Conservation (phyloP, 2,888 invertebrate species). For the Malthinus flaveolus region DNA sequence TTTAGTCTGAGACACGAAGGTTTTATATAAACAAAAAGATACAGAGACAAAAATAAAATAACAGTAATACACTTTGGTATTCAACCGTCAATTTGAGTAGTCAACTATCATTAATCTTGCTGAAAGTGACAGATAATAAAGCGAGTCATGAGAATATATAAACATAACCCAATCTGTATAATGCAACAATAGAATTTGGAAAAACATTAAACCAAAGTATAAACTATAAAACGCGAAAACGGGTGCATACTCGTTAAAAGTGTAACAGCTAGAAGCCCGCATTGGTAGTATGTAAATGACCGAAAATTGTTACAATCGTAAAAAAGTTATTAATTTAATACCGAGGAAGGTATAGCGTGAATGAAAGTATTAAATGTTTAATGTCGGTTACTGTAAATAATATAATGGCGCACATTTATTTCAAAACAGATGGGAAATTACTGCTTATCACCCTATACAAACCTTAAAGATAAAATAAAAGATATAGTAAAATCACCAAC, state of each 20-base stretch:
- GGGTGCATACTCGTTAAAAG: conserved; percentile 46
- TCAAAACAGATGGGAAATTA: conserved; percentile 38
- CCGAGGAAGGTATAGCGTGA: conserved; percentile 30
- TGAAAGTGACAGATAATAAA: conserved; percentile 50
- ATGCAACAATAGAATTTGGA: conserved; percentile 48
- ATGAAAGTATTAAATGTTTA: conserved; percentile 34
- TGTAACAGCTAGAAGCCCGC: conserved; percentile 44
- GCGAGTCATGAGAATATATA: conserved; percentile 47
- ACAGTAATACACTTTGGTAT: conserved; percentile 41
- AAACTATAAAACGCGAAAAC: conserved; percentile 48
- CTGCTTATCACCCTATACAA: conserved; percentile 43
- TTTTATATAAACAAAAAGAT: conserved; percentile 7
- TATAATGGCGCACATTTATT: conserved; percentile 31
- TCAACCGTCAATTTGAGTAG: conserved; percentile 34
- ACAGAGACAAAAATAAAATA: conserved; percentile 36
- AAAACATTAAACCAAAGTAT: conserved; percentile 44
- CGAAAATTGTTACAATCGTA: conserved; percentile 48
- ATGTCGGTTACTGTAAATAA: conserved; percentile 37
- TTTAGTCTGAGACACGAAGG: too few relatives aligned
- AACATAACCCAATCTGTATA: conserved; percentile 48
- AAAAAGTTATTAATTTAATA: conserved; percentile 47
- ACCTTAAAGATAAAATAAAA: conserved; percentile 34
- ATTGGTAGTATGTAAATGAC: conserved; percentile 49
- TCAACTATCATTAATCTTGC: conserved; percentile 41
- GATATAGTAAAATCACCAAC: conserved; percentile 22